These are phyloP conservation scores for Patella ulyssiponensis DNA, from an alignment of 2,888 invertebrate species.

Conservation along the genomic window DNA sequence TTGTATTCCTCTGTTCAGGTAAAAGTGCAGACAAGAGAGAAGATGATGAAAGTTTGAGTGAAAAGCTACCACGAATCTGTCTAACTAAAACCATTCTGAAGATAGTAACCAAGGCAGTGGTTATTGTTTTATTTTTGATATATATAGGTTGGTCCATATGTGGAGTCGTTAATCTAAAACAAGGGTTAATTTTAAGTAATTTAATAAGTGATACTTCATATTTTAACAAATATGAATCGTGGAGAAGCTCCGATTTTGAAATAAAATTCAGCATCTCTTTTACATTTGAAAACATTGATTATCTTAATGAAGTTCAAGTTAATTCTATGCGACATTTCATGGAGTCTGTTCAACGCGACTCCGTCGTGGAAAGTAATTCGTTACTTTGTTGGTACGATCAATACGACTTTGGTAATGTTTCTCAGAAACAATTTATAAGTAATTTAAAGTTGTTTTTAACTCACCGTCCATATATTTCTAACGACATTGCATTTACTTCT, in stretches of 20 bases:
- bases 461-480: conserved; percentile 28
- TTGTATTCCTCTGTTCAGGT: conserved; percentile 65
- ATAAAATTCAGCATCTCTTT: conserved; percentile 28
- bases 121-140: not conserved
- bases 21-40: conserved; percentile 31
- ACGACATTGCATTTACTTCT: conserved; percentile 43
- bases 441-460: conserved; percentile 27
- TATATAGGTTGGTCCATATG: not conserved
- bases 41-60: conserved; percentile 47
- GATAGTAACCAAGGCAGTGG: not conserved
- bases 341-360: conserved; percentile 16
- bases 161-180: not conserved
- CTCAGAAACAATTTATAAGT: not conserved
- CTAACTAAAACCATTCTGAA: conserved; percentile 42
- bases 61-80: conserved; percentile 42
- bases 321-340: conserved; percentile 1
- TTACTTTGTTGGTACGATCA: not conserved
- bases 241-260: conserved; percentile 38
- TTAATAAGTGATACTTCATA: conserved; percentile 29
- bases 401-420: not conserved
- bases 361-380: conserved; percentile 13
- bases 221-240: conserved; percentile 39
- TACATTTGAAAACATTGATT: not conserved
- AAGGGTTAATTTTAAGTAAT: not conserved
- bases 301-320: not conserved